Percentiles rank a stretch among this genome's conserved stretches.
phyloP scores from a whole-genome alignment of 2,888 invertebrate genomes.

The Pollenia amentaria region DNA sequence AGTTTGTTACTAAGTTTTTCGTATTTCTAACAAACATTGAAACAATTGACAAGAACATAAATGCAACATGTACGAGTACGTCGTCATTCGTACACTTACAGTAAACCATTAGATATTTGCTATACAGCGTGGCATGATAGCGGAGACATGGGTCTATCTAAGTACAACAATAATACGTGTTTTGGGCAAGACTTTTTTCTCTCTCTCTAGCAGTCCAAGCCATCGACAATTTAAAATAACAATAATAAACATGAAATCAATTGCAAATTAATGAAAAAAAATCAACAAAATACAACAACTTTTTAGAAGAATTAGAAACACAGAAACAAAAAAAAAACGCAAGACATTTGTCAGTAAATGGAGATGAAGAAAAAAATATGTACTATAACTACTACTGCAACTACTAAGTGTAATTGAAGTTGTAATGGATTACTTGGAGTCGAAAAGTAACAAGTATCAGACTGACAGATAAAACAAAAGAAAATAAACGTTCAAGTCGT shows the following conservation, averaged over 20 bases:
- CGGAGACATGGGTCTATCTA: slow-evolving; percentile 40
- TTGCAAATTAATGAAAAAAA: slow-evolving; percentile 31
- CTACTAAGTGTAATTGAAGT: slow-evolving; percentile 16
- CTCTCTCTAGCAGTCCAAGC: background rate
- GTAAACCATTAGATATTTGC: slow-evolving; percentile 35
- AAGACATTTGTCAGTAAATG: slow-evolving; percentile 48
- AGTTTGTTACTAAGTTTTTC: slow-evolving; percentile 11
- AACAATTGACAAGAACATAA: slow-evolving; percentile 74
- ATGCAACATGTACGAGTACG: slow-evolving; percentile 64
- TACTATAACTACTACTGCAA: background rate
- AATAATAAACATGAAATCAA: slow-evolving; percentile 60
- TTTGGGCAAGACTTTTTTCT: slow-evolving; percentile 34
- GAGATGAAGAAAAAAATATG: slow-evolving; percentile 37
- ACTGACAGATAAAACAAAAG: background rate
- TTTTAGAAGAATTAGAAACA: slow-evolving; percentile 14
- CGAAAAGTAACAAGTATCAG: background rate
- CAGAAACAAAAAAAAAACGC: background rate
- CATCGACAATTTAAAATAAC: slow-evolving; percentile 11
- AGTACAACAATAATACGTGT: slow-evolving; percentile 66
- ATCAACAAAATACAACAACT: slow-evolving; percentile 25
- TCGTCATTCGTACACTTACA: slow-evolving; percentile 30
- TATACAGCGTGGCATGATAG: slow-evolving; percentile 18
- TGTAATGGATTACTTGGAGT: background rate
- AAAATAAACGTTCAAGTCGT: background rate
- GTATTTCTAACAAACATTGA: slow-evolving; percentile 59